Conservation (phyloP, 1,140 invertebrate genomes). For the Plodia interpunctella region DNA sequence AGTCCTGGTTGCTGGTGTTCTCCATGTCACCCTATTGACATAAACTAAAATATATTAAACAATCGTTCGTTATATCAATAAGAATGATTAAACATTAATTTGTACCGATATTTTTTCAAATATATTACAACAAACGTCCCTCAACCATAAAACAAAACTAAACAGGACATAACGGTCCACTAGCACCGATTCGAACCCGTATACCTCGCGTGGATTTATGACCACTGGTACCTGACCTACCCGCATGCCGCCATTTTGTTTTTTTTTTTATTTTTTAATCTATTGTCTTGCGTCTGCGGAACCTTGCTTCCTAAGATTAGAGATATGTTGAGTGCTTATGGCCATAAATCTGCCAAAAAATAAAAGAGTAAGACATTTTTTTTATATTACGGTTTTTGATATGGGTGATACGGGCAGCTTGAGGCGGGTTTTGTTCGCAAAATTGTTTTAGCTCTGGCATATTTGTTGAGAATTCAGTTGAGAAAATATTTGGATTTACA, state of each 20-base stretch:
- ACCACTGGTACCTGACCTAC: constrained; percentile 6
- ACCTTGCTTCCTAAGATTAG: neutral
- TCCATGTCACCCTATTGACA: too few species aligned
- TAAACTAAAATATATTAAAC: too few species aligned
- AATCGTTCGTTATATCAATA: too few species aligned
- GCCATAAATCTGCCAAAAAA: neutral
- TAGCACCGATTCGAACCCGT: neutral
- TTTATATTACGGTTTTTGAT: constrained; percentile 3
- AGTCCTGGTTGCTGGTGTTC: too few species aligned
- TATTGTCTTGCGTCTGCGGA: constrained; percentile 1
- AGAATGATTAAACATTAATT: neutral
- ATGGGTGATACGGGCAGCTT: neutral
- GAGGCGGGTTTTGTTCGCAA: neutral
- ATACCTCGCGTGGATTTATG: neutral
- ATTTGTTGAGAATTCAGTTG: neutral
- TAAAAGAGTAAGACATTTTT: neutral
- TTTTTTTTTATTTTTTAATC: neutral
- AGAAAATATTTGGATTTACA: too few species aligned
- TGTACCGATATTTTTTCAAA: too few species aligned
- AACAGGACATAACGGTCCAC: neutral
- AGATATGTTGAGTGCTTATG: neutral
- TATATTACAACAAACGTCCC: neutral
- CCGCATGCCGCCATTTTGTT: constrained; percentile 8
- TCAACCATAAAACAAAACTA: neutral
- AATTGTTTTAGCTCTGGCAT: neutral